Evolutionary conservation across 2,113 vertebrate species (phyloP).

Genomic region (Trochalopteron elliotii): DNA sequence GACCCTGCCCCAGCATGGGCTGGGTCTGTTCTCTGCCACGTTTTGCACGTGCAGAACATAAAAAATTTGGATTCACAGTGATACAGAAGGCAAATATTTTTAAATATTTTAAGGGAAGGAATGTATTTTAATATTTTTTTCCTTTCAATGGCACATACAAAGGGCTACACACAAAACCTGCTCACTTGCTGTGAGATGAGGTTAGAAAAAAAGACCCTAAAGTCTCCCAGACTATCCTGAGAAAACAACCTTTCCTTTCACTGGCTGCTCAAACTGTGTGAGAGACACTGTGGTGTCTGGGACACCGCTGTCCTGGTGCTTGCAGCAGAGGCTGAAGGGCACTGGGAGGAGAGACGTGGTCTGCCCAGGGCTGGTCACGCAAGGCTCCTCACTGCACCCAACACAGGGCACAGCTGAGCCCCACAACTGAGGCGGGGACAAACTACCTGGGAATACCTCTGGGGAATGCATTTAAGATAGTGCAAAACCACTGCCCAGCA

Average conservation of each 20-base stretch:
- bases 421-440: not conserved
- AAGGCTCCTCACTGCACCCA: accelerated
- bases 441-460: not conserved
- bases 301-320: accelerated
- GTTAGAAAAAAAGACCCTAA: not conserved
- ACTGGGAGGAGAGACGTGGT: not conserved
- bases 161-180: not conserved
- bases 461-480: not conserved
- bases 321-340: not conserved
- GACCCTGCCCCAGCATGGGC: accelerated
- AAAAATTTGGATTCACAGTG: not conserved
- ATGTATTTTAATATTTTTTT: not conserved
- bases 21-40: accelerated
- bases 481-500: not conserved
- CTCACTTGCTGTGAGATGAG: not conserved
- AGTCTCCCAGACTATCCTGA: not conserved
- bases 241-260: not conserved
- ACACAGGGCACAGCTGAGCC: not conserved
- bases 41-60: not conserved
- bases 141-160: not conserved
- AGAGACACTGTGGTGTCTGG: not conserved
- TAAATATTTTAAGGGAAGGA: not conserved
- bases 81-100: not conserved
- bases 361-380: not conserved
- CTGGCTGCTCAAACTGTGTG: not conserved